phyloP scores from a whole-genome alignment of 2,797 vertebrate genomes.

The Hozukius guyotensis region DNA sequence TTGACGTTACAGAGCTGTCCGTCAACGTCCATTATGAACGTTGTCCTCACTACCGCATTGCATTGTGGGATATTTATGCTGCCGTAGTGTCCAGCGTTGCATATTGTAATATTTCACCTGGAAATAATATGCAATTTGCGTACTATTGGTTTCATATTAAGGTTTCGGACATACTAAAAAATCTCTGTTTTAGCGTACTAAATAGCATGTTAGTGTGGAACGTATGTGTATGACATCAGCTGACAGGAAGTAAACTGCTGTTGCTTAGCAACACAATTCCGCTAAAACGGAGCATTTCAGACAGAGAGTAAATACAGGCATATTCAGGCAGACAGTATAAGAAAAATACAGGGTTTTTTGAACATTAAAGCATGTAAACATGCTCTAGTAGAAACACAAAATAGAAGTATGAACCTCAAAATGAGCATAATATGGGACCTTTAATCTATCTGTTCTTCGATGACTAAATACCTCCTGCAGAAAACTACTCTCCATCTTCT shows the following conservation, averaged over 20 bases:
- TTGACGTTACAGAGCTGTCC: too few species aligned
- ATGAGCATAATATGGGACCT: background rate
- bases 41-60: too few species aligned
- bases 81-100: too few species aligned
- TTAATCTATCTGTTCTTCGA: background rate
- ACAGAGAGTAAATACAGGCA: background rate
- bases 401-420: background rate
- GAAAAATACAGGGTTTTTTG: background rate
- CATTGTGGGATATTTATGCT: too few species aligned
- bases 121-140: too few species aligned
- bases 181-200: too few species aligned
- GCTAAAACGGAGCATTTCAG: background rate
- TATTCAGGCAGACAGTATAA: background rate
- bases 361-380: background rate
- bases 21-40: too few species aligned
- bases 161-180: too few species aligned
- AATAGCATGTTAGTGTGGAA: too few species aligned
- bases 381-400: background rate
- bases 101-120: too few species aligned
- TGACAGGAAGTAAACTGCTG: background rate
- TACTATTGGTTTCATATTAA: too few species aligned
- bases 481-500: background rate
- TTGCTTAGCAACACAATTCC: background rate
- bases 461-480: background rate
- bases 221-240: background rate